A percentile compares a stretch with the other conserved stretches of the same genome.
phyloP scores from a whole-genome alignment of 2,113 vertebrate species.

The Cacatua alba region DNA sequence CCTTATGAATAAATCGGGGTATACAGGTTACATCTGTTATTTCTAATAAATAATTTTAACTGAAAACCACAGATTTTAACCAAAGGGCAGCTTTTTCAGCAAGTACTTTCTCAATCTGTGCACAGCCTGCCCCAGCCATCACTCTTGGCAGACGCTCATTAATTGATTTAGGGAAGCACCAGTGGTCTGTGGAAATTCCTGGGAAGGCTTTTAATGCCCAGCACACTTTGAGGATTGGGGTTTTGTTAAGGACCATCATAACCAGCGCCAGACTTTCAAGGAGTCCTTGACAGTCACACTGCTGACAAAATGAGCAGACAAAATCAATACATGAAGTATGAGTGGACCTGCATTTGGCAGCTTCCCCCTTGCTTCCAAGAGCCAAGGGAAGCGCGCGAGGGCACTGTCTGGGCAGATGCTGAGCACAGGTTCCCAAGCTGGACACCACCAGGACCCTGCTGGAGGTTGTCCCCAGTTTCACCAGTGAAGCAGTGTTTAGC shows the following conservation, averaged over 20 bases:
- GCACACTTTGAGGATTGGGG: neutral
- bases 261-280: neutral
- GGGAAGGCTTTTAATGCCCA: neutral
- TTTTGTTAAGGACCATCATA: neutral
- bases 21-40: accelerated
- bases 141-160: accelerated
- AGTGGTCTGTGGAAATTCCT: neutral
- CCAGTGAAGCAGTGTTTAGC: neutral
- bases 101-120: neutral
- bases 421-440: accelerated
- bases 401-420: neutral
- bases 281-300: neutral
- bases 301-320: neutral
- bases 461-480: neutral
- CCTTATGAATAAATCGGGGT: neutral
- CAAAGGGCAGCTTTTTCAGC: neutral
- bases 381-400: neutral
- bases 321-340: neutral
- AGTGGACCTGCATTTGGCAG: neutral
- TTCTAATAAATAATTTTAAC: neutral
- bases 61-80: neutral
- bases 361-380: neutral
- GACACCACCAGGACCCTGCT: neutral
- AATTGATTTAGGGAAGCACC: neutral
- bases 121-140: neutral